phyloP scores from a whole-genome alignment of 2,888 invertebrate genomes.

The Mellilla xanthometata region DNA sequence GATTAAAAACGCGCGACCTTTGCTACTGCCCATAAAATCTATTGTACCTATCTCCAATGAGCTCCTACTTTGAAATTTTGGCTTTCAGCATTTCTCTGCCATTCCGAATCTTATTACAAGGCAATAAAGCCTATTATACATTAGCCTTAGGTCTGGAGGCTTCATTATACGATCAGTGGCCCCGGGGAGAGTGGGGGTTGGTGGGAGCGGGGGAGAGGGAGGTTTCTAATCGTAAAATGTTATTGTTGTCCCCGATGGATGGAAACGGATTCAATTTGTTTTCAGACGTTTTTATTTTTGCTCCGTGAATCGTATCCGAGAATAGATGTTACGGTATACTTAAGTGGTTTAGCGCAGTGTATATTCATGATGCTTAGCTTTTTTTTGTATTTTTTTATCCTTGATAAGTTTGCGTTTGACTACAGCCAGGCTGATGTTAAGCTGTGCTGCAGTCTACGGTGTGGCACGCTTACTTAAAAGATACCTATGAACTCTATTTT shows the following conservation, averaged over 20 bases:
- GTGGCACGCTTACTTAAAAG: too few species aligned
- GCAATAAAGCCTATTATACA: conserved; percentile 16
- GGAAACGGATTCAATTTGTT: conserved; percentile 31
- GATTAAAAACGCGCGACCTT: conserved; percentile 28
- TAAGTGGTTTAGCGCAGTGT: neutral
- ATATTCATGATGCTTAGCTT: too few species aligned
- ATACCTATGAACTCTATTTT: too few species aligned
- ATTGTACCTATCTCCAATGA: neutral
- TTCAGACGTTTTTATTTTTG: conserved; percentile 15
- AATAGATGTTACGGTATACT: neutral
- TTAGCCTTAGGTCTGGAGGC: conserved; percentile 1
- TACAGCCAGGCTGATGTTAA: too few species aligned
- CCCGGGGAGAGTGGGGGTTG: conserved; percentile 13
- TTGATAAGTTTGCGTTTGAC: too few species aligned
- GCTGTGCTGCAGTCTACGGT: too few species aligned
- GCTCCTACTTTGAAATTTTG: conserved; percentile 23
- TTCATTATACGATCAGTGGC: conserved; percentile 24
- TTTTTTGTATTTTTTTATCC: too few species aligned
- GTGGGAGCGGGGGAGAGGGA: conserved; percentile 20
- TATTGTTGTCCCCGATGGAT: conserved; percentile 29
- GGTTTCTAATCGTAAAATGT: conserved; percentile 36
- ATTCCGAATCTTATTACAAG: conserved; percentile 15
- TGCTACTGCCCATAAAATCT: conserved; percentile 35
- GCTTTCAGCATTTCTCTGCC: neutral
- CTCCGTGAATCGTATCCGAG: conserved; percentile 7